Conservation (phyloP, 2,797 vertebrate genomes). For the Rhynchonycteris naso region DNA sequence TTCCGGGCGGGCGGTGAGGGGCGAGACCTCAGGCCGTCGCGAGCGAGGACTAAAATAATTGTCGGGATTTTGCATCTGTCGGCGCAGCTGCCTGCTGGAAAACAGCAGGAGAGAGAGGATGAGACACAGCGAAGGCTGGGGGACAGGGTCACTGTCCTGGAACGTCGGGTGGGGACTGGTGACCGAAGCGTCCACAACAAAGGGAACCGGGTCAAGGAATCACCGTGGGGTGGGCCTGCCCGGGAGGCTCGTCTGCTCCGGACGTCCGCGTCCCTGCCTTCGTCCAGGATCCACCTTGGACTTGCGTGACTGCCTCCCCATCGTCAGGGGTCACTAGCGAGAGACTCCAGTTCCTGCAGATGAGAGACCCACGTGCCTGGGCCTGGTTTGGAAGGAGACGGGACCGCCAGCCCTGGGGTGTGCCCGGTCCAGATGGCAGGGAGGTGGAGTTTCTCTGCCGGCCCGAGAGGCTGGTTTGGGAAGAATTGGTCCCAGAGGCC, state of each 20-base stretch:
- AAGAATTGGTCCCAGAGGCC: background rate
- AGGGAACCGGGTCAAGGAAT: background rate
- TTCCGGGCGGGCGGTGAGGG: background rate
- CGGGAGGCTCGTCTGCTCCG: accelerated
- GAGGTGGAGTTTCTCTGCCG: accelerated
- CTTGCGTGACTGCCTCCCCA: background rate
- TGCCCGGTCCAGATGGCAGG: accelerated
- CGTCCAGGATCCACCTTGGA: accelerated
- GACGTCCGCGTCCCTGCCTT: background rate
- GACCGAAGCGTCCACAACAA: background rate
- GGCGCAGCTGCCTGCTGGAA: background rate
- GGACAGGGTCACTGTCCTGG: accelerated
- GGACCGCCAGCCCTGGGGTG: accelerated
- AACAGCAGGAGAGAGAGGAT: accelerated
- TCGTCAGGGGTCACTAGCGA: accelerated
- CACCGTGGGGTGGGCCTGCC: background rate
- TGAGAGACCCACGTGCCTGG: accelerated
- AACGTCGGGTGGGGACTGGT: background rate
- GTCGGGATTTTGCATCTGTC: conserved; percentile 20
- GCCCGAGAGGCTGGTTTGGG: background rate
- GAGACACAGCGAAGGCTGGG: accelerated
- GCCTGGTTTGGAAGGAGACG: accelerated
- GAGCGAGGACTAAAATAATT: background rate
- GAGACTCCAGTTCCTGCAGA: accelerated
- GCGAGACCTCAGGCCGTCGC: background rate